Percentiles rank a stretch among this genome's conserved stretches.
phyloP scores from a whole-genome alignment of 2,888 invertebrate genomes.

The Dicyrtoma fusca region DNA sequence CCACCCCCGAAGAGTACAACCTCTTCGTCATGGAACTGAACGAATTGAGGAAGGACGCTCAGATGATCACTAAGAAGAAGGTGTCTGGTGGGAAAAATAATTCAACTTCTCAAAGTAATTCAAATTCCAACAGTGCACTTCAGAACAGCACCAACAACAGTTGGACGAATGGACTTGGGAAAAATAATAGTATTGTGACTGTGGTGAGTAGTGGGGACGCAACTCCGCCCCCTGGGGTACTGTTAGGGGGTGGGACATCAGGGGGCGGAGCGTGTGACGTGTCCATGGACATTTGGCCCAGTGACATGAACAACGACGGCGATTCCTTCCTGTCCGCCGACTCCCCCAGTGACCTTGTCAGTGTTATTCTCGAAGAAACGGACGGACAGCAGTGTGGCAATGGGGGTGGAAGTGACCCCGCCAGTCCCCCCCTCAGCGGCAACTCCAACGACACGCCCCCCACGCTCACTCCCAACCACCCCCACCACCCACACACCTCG shows the following conservation, averaged over 20 bases:
- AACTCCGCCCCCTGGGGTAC: no score
- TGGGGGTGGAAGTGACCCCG: no score
- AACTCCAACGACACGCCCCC: slow-evolving; percentile 2
- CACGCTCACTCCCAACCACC: neutral
- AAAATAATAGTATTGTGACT: neutral
- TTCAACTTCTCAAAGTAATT: neutral
- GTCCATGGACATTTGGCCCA: neutral
- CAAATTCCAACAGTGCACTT: neutral
- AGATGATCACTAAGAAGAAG: slow-evolving; percentile 11
- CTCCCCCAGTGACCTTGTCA: slow-evolving; percentile 43
- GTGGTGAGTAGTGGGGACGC: no score
- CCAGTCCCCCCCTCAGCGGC: neutral
- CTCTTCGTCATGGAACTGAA: slow-evolving; percentile 42
- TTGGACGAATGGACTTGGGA: neutral
- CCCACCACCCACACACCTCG: slow-evolving; percentile 26
- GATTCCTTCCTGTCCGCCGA: slow-evolving; percentile 31
- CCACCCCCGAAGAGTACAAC: slow-evolving; percentile 39
- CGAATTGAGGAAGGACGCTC: slow-evolving; percentile 38
- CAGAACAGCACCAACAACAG: neutral
- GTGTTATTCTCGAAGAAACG: slow-evolving; percentile 44
- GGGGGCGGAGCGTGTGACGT: neutral
- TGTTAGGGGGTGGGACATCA: no score
- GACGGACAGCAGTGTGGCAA: no score
- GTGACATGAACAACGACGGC: slow-evolving; percentile 9
- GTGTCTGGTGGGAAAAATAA: neutral